Percentiles rank a stretch among this genome's conserved stretches.
These are phyloP conservation scores for Eumaeus atala DNA, from an alignment of 1,140 invertebrate genomes.

Conservation along the genomic window DNA sequence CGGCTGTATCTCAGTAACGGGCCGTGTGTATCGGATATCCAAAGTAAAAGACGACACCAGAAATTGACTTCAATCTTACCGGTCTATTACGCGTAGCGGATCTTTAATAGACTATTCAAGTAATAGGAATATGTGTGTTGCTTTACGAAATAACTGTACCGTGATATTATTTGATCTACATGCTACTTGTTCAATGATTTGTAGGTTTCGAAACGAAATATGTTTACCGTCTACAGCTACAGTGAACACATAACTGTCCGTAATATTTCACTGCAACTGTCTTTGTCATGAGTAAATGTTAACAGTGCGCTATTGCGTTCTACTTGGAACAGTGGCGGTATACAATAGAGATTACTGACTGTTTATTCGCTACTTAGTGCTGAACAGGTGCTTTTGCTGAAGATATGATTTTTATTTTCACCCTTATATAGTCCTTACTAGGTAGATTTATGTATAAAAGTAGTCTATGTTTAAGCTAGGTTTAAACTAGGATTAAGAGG, in stretches of 20 bases:
- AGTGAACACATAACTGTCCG: slow-evolving; percentile 5
- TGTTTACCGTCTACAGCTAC: not conserved
- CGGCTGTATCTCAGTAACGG: slow-evolving; percentile 29
- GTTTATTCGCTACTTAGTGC: too few species aligned
- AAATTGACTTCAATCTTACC: slow-evolving; percentile 36
- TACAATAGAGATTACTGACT: too few species aligned
- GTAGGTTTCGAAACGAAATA: slow-evolving; percentile 6
- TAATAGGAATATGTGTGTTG: slow-evolving; percentile 26
- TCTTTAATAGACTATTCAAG: slow-evolving; percentile 34
- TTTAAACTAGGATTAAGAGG: too few species aligned
- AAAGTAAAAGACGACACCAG: slow-evolving; percentile 25
- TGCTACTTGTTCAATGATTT: slow-evolving; percentile 16
- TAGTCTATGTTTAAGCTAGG: too few species aligned
- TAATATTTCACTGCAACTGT: not conserved
- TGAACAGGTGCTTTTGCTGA: too few species aligned
- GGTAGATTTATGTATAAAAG: too few species aligned
- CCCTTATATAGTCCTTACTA: too few species aligned
- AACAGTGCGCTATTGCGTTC: too few species aligned
- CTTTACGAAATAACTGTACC: slow-evolving; percentile 27
- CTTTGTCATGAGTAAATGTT: too few species aligned
- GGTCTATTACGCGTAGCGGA: slow-evolving; percentile 38
- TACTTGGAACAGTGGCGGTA: too few species aligned
- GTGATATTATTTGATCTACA: slow-evolving; percentile 22
- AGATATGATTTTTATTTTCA: too few species aligned
- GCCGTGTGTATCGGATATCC: slow-evolving; percentile 20